These are phyloP conservation scores for Schrankia costaestrigalis DNA, from an alignment of 2,888 invertebrate species.

Conservation along the genomic window DNA sequence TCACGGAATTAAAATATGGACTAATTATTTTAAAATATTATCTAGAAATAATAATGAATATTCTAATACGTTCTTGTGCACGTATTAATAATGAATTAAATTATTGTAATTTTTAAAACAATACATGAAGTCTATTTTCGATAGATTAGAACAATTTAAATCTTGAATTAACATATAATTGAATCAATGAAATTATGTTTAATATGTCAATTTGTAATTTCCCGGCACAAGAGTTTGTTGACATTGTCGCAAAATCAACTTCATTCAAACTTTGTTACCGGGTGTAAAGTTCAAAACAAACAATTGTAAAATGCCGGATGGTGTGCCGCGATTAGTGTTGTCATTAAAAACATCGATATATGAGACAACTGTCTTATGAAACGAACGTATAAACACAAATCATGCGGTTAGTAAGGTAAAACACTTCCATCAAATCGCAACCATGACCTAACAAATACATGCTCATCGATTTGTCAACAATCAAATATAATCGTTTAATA, in stretches of 20 bases:
- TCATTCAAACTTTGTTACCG: constrained; percentile 46
- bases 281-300: constrained; percentile 50
- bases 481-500: not conserved
- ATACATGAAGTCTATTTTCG: no score
- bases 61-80: no score
- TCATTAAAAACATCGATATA: no score
- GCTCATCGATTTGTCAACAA: constrained; percentile 25
- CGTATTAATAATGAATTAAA: no score
- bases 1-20: no score
- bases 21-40: no score
- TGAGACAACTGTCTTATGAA: no score
- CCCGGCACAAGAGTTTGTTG: constrained; percentile 47
- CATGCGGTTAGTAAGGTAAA: constrained; percentile 22
- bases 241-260: constrained; percentile 28
- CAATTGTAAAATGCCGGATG: constrained; percentile 19
- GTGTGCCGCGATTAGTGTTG: no score
- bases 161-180: not conserved
- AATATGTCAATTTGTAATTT: constrained; percentile 4
- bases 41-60: no score
- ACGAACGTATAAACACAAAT: constrained; percentile 11
- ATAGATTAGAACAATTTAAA: not conserved
- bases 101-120: no score
- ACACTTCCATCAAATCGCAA: constrained; percentile 49
- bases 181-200: not conserved
- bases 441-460: constrained; percentile 57